phyloP scores from a whole-genome alignment of 2,113 vertebrate species.

The Xiphorhynchus elegans region DNA sequence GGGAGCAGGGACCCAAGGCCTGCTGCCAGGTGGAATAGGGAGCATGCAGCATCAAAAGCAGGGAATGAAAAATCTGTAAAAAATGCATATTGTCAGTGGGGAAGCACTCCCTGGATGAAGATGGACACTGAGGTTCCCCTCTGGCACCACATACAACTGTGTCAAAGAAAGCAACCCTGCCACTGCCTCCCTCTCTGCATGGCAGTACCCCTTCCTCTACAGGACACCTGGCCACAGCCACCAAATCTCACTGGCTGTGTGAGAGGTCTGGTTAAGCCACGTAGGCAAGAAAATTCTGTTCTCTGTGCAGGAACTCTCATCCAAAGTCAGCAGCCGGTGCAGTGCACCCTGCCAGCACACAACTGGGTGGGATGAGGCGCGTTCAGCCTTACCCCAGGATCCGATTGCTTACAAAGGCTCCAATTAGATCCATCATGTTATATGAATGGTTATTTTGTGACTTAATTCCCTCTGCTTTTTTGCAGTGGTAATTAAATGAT shows the following conservation, averaged over 20 bases:
- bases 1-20: rapidly evolving
- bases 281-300: background rate
- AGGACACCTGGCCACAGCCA: rapidly evolving
- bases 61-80: rapidly evolving
- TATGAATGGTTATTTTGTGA: conserved; percentile 54
- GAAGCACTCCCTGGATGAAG: background rate
- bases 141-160: rapidly evolving
- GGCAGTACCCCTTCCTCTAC: rapidly evolving
- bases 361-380: background rate
- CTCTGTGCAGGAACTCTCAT: background rate
- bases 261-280: background rate
- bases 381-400: conserved; percentile 22
- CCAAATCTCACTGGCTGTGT: rapidly evolving
- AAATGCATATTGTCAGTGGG: background rate
- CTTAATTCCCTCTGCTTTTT: conserved; percentile 60
- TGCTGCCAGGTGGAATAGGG: rapidly evolving
- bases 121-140: background rate
- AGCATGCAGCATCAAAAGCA: rapidly evolving
- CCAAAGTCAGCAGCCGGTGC: background rate
- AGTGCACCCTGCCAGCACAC: background rate
- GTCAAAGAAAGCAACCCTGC: background rate
- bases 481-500: conserved; percentile 53
- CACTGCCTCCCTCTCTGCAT: rapidly evolving
- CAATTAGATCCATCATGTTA: conserved; percentile 55
- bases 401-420: background rate